Evolutionary conservation across 2,797 vertebrate genomes (phyloP).

Genomic region (Coreius guichenoti): DNA sequence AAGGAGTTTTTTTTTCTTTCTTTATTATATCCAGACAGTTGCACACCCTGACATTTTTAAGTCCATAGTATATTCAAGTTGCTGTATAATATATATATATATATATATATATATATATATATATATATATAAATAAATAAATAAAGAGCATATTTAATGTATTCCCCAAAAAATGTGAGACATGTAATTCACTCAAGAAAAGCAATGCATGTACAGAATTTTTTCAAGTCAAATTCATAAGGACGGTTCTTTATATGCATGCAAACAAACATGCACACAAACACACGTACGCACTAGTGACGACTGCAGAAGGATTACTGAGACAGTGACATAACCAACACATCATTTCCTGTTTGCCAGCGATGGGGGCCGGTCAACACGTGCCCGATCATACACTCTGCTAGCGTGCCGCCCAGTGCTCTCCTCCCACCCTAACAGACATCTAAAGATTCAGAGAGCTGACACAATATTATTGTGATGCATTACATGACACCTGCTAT

Average conservation of each 20-base stretch:
- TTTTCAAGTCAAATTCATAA: background rate
- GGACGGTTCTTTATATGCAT: background rate
- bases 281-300: background rate
- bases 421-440: background rate
- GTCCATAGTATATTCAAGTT: background rate
- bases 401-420: background rate
- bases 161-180: background rate
- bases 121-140: too few species aligned
- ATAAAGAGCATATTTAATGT: background rate
- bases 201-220: background rate
- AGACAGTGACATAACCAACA: constrained; percentile 42
- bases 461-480: background rate
- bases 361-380: background rate
- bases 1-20: background rate
- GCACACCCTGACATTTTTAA: background rate
- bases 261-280: background rate
- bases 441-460: background rate
- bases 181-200: background rate
- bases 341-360: constrained; percentile 21
- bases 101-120: too few species aligned
- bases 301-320: constrained; percentile 26
- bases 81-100: too few species aligned
- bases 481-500: background rate
- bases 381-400: background rate
- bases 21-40: background rate